phyloP scores from a whole-genome alignment of 2,113 vertebrate species.

The Dipodomys stephensi region DNA sequence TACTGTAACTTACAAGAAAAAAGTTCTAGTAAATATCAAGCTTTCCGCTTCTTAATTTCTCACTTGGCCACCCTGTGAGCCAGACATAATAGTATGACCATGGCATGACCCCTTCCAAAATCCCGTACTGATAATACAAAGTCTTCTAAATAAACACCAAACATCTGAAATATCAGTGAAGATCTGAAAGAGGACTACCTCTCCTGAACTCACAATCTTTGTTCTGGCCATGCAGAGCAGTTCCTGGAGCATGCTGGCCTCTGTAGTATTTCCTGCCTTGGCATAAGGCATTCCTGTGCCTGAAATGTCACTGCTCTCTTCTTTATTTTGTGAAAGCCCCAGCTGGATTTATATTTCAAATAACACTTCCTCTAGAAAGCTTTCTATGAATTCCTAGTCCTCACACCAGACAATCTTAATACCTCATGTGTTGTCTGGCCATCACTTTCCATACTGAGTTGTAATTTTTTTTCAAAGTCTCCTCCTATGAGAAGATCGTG shows the following conservation, averaged over 20 bases:
- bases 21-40: not conserved
- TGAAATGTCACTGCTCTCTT: not conserved
- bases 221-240: not conserved
- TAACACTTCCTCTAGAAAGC: not conserved
- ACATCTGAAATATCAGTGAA: not conserved
- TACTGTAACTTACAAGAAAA: not conserved
- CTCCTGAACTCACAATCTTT: not conserved
- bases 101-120: not conserved
- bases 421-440: not conserved
- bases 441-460: not conserved
- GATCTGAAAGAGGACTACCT: not conserved
- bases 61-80: not conserved
- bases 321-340: not conserved
- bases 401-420: not conserved
- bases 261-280: too few species aligned
- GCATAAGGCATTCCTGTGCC: not conserved
- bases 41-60: not conserved
- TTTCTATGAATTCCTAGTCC: not conserved
- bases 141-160: not conserved
- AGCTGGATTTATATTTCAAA: conserved; percentile 24
- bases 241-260: not conserved
- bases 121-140: not conserved
- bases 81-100: not conserved
- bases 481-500: not conserved
- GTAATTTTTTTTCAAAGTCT: not conserved